A percentile compares a stretch with the other conserved stretches of the same genome.
phyloP scores from a whole-genome alignment of 2,113 vertebrate species.

The Heloderma charlesbogerti region DNA sequence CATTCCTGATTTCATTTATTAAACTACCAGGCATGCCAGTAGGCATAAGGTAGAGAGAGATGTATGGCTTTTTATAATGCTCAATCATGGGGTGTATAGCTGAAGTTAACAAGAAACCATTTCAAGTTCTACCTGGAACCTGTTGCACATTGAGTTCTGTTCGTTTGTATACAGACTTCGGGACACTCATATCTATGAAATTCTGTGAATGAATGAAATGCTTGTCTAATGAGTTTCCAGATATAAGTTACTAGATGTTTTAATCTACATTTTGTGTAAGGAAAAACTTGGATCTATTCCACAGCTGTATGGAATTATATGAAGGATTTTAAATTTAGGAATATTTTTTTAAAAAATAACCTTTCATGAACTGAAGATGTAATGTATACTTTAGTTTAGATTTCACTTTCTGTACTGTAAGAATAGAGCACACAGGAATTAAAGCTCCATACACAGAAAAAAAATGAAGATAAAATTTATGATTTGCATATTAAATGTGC shows the following conservation, averaged over 20 bases:
- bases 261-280: neutral
- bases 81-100: neutral
- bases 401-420: neutral
- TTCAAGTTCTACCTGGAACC: neutral
- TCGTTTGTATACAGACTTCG: neutral
- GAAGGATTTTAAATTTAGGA: neutral
- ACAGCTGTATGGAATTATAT: neutral
- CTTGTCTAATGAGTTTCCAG: neutral
- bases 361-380: neutral
- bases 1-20: neutral
- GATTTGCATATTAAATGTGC: neutral
- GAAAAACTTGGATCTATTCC: neutral
- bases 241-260: neutral
- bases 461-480: neutral
- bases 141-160: neutral
- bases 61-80: neutral
- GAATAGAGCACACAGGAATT: neutral
- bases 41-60: neutral
- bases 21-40: neutral
- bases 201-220: neutral
- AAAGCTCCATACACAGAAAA: neutral
- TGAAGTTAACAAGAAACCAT: neutral
- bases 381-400: neutral
- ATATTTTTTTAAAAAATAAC: neutral
- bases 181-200: neutral